Conservation (phyloP, 1,140 invertebrate species). For the Bombus affinis region DNA sequence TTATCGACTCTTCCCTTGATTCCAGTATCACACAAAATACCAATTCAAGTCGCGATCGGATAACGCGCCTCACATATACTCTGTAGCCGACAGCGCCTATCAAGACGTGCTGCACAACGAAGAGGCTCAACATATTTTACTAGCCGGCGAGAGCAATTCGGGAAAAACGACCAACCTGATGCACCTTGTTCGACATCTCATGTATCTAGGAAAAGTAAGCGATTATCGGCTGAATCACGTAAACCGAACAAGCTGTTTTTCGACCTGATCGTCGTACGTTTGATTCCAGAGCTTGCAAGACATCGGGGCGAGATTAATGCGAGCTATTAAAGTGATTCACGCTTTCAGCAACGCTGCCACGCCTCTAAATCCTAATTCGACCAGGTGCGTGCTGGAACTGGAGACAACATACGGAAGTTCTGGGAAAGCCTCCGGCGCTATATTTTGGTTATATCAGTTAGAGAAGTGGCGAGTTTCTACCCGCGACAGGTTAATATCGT, state of each 20-base stretch:
- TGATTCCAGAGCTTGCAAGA: slow-evolving; percentile 80
- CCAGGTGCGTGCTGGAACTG: slow-evolving; percentile 91
- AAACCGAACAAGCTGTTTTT: not conserved
- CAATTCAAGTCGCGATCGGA: slow-evolving; percentile 93
- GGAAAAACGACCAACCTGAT: slow-evolving; percentile 92
- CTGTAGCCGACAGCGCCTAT: slow-evolving; percentile 93
- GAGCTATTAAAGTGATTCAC: slow-evolving; percentile 89
- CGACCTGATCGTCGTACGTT: not conserved
- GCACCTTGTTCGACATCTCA: slow-evolving; percentile 89
- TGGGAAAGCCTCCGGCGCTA: slow-evolving; percentile 92
- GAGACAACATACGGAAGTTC: slow-evolving; percentile 93
- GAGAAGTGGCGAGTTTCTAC: slow-evolving; percentile 94
- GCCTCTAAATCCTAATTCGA: slow-evolving; percentile 92
- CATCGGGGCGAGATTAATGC: slow-evolving; percentile 88
- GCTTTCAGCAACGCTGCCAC: slow-evolving; percentile 93
- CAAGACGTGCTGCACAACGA: slow-evolving; percentile 93
- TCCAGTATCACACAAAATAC: slow-evolving; percentile 91
- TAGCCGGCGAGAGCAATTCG: slow-evolving; percentile 92
- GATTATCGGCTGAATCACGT: not conserved
- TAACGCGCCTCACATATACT: slow-evolving; percentile 95
- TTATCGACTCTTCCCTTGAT: not conserved
- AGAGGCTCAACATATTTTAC: slow-evolving; percentile 90
- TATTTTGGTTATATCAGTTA: slow-evolving; percentile 93
- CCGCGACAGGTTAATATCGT: slow-evolving; percentile 86
- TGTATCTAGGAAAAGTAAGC: slow-evolving; percentile 85